Evolutionary conservation across 2,888 invertebrate species (phyloP), one percentile per base, ranked within the genome.

Genomic region (Eurois occulta): DNA sequence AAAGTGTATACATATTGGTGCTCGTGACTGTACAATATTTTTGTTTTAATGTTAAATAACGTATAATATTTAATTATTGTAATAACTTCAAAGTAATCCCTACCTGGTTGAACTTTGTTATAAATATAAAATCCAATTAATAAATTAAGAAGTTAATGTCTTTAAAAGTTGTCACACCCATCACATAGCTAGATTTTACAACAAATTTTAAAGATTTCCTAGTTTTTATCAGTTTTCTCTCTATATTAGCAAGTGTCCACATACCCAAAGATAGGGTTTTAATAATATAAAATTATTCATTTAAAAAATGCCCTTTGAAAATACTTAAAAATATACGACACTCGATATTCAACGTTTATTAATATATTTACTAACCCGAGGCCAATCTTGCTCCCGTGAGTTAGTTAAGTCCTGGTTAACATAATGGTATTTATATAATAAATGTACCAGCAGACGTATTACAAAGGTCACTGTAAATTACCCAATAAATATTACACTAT

Each of bases 351-450:
- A 28, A n/a, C 48, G 41, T 65, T 46, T 55, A 46, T 72, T 67
- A 35, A 72, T 48, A 81, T 46, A 18, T 72, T 81, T 38, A 77
- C 32, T 65, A 60, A 52, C 81, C 52, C 48, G 58, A 66, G 62
- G 74, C 70, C 28, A 83, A 80, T 74, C 69, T 58, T 46, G 75
- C 66, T 55, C 72, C 70, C 41, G 46, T 78, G 32, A 48, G 32
- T 78, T 35, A 81, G 60, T 67, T 41, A 73, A 35, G 48, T 69
- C 35, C 52, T 10, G 62, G 74, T 78, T 85, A 84, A 32, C 86
- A 85, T 84, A 78, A 82, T 78, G n/a, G 18, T 78, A 84, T 85
- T 78, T 72, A 78, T 78, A 73, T 68, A 81, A 78, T 60, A 78
- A 81, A 82, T 75, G 67, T 82, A 78, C 35, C 60, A 46, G 28